A percentile compares a stretch with the other conserved stretches of the same genome.
Evolutionary conservation across 1,140 invertebrate genomes (phyloP).

Genomic region (Scaptodrosophila lebanonensis): DNA sequence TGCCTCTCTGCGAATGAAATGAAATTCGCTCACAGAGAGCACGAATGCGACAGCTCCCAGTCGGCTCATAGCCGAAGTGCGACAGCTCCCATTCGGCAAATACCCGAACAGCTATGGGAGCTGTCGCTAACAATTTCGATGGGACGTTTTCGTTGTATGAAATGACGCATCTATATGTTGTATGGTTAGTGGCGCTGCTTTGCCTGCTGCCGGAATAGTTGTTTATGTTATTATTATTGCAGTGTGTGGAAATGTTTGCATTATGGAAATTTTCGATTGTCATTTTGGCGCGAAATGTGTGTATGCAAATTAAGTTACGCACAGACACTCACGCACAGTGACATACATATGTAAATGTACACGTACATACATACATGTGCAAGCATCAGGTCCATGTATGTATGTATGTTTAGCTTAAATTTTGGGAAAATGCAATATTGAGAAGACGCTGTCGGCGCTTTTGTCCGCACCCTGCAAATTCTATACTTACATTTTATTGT

Average conservation of each 20-base stretch:
- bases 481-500: too few species aligned
- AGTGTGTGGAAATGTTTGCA: conserved; percentile 34
- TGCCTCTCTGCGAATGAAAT: too few species aligned
- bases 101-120: too few species aligned
- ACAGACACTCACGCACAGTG: too few species aligned
- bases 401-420: conserved; percentile 57
- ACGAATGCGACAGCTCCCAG: too few species aligned
- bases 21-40: too few species aligned
- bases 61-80: too few species aligned
- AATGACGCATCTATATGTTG: too few species aligned
- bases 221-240: conserved; percentile 1
- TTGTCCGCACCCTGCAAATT: conserved; percentile 38
- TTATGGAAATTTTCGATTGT: conserved; percentile 66
- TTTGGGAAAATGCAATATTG: conserved; percentile 62
- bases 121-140: too few species aligned
- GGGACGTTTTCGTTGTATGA: too few species aligned
- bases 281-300: conserved; percentile 61
- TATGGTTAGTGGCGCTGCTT: not conserved
- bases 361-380: conserved; percentile 1
- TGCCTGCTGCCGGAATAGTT: not conserved
- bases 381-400: not conserved
- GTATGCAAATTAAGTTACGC: conserved; percentile 64
- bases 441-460: conserved; percentile 28
- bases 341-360: conserved; percentile 8
- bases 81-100: too few species aligned